Conservation (phyloP, 2,797 vertebrate genomes). For the Oryzias dopingdopingensis region DNA sequence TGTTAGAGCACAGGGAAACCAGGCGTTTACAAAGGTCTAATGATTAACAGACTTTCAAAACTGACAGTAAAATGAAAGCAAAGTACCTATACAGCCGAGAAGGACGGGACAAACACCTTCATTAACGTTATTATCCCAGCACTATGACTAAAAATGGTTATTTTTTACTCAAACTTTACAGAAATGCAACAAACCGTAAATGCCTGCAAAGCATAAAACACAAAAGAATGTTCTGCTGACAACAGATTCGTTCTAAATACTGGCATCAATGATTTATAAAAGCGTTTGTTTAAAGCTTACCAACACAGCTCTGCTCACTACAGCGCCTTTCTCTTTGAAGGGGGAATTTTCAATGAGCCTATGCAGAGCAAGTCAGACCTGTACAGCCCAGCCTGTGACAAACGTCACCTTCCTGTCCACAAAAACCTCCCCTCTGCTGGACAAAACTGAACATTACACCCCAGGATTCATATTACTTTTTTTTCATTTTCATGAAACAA, state of each 20-base stretch:
- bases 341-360: slow-evolving; percentile 9
- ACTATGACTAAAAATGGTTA: no score
- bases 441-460: slow-evolving; percentile 10
- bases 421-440: slow-evolving; percentile 53
- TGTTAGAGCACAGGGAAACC: no score
- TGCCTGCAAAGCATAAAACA: no score
- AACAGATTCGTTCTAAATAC: neutral
- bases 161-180: no score
- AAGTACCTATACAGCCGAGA: neutral
- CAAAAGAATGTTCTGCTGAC: neutral
- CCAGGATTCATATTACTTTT: no score
- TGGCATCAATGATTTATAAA: neutral
- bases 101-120: neutral
- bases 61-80: neutral
- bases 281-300: slow-evolving; percentile 39
- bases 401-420: slow-evolving; percentile 15
- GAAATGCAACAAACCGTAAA: no score
- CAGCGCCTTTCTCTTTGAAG: neutral
- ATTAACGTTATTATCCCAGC: neutral
- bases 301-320: slow-evolving; percentile 7
- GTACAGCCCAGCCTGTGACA: slow-evolving; percentile 9
- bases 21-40: slow-evolving; percentile 41
- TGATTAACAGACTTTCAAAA: slow-evolving; percentile 70
- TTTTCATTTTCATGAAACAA: no score
- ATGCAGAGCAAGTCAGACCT: slow-evolving; percentile 46